Evolutionary conservation across 2,113 vertebrate species (phyloP), one percentile per base, ranked within the genome.

Genomic region (Syrrhaptes paradoxus): DNA sequence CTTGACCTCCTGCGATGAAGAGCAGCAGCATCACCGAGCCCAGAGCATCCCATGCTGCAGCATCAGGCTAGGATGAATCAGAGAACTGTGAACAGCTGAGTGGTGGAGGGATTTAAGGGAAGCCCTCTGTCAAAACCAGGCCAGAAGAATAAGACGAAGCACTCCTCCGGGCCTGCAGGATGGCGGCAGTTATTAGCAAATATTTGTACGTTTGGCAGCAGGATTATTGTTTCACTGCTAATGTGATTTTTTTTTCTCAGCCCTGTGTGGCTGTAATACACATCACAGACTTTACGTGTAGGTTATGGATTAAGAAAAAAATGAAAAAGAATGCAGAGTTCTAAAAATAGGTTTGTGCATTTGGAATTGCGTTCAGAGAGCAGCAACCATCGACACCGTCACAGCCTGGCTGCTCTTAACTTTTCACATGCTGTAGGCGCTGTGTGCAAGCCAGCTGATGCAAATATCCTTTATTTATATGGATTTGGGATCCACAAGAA

Each of bases 181-280:
- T 4, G 1, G 6, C 10, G 1, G 57, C n/a, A 79, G 91, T 89
- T 95, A 90, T 95, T 93, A 92, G 89, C 4, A 83, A 97, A 77
- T 97, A 87, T 93, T 76, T 96, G 93, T 93, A 78, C 78, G 31
- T 96, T 96, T 97, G 93, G 90, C 95, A 93, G 82, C 54, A 93
- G 91, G 95, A 96, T 96, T 96, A 95, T 96, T 94, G 90, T 95
- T 96, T 96, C 75, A 58, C 68, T 95, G 81, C 46, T 97, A 96
- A 97, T 79, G 49, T 1, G 10, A 59, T 82, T 62, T 76, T 70
- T 82, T 92, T 91, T 88, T 90, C 85, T 92, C 81, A 61, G 54
- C 75, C 67, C 52, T 88, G 36, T 57, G 73, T 95, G 93, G 72
- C 79, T 97, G 71, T 65, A 95, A 95, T 89, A 74, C 62, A 92